These are phyloP conservation scores for Caenorhabditis drosophilae DNA, from an alignment of 2,888 invertebrate species.

Conservation along the genomic window DNA sequence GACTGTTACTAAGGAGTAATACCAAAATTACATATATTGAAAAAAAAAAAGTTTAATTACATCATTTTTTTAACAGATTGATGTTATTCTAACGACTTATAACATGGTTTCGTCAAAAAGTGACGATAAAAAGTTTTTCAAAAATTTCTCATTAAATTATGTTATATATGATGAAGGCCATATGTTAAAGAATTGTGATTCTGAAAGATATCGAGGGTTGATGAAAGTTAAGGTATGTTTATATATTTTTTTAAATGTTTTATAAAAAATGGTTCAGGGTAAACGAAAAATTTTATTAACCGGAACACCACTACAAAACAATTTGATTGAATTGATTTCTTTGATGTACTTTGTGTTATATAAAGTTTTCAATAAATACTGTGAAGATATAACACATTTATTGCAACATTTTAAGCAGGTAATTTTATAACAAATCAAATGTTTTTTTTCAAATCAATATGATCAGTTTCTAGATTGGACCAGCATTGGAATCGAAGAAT, in stretches of 20 bases:
- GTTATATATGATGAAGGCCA: constrained; percentile 91
- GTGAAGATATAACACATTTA: constrained; percentile 57
- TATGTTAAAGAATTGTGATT: constrained; percentile 96
- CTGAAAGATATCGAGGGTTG: constrained; percentile 75
- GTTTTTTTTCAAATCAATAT: not conserved
- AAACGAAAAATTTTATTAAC: constrained; percentile 86
- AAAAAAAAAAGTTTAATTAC: no score
- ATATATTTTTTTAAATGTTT: constrained; percentile 1
- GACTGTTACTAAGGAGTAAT: no score
- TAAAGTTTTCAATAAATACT: constrained; percentile 71
- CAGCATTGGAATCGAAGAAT: constrained; percentile 70
- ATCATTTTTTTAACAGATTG: no score
- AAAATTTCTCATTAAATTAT: constrained; percentile 80
- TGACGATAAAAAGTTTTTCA: constrained; percentile 88
- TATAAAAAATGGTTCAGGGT: constrained; percentile 74
- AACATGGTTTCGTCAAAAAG: constrained; percentile 84
- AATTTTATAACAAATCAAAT: not conserved
- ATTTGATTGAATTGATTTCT: constrained; percentile 89
- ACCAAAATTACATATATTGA: no score
- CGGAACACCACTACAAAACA: constrained; percentile 95
- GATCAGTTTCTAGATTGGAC: constrained; percentile 32
- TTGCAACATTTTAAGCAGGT: constrained; percentile 60
- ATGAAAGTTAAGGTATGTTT: constrained; percentile 55
- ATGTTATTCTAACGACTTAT: constrained; percentile 69
- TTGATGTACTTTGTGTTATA: constrained; percentile 95